These are phyloP conservation scores for Hafferia zeledoni DNA, from an alignment of 2,797 vertebrate genomes.

Conservation along the genomic window DNA sequence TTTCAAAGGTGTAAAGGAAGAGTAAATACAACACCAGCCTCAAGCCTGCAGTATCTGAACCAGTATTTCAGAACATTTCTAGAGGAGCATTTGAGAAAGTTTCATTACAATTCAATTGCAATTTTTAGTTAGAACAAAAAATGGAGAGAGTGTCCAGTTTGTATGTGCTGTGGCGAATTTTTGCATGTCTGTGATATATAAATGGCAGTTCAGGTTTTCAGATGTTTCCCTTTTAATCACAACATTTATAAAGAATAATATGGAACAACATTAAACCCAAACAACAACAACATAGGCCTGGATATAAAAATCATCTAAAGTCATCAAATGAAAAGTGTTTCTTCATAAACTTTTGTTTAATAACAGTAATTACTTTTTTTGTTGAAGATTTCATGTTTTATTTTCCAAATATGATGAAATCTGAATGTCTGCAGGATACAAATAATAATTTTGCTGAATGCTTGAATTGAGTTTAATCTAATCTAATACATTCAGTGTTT, in stretches of 20 bases:
- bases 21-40: background rate
- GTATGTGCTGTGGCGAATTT: background rate
- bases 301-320: background rate
- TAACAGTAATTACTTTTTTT: background rate
- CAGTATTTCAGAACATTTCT: background rate
- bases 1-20: background rate
- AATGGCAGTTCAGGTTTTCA: background rate
- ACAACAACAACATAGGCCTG: background rate
- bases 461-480: conserved; percentile 8
- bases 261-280: background rate
- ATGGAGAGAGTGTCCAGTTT: background rate
- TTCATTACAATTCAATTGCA: background rate
- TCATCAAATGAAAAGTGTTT: background rate
- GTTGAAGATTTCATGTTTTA: background rate
- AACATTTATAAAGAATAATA: background rate
- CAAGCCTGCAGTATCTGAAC: background rate
- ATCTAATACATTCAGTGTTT: background rate
- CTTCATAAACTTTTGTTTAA: background rate
- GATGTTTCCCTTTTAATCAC: background rate
- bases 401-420: background rate
- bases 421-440: background rate
- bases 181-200: background rate
- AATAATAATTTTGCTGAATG: background rate
- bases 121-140: background rate
- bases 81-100: background rate